Evolutionary conservation across 2,797 vertebrate species (phyloP).

Genomic region (Iguana delicatissima): DNA sequence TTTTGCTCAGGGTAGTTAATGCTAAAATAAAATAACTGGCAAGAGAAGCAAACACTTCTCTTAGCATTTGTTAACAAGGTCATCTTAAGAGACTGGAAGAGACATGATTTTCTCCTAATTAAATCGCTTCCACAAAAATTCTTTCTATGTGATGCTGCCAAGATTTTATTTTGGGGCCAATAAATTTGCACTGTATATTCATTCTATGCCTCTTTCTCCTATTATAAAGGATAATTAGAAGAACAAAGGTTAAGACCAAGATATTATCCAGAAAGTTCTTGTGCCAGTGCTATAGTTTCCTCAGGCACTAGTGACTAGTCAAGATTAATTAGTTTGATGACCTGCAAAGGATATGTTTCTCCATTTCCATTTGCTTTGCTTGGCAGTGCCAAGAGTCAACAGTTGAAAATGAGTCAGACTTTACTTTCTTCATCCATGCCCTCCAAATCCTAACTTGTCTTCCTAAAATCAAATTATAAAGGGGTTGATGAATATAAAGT

Average conservation of each 20-base stretch:
- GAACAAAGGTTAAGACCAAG: conserved; percentile 31
- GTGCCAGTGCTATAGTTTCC: background rate
- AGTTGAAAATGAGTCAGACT: conserved; percentile 3
- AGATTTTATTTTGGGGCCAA: conserved; percentile 13
- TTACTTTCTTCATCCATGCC: background rate
- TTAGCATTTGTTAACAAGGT: conserved; percentile 10
- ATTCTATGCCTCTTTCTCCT: background rate
- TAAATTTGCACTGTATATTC: conserved; percentile 16
- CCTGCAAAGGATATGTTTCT: conserved; percentile 31
- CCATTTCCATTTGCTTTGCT: background rate
- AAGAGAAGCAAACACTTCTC: background rate
- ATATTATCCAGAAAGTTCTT: conserved; percentile 27
- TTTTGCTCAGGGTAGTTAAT: background rate
- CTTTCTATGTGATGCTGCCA: background rate
- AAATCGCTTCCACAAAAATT: background rate
- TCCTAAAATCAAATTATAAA: background rate
- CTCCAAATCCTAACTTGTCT: background rate
- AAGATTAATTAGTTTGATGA: conserved; percentile 35
- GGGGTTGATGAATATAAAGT: background rate
- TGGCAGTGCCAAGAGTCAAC: conserved; percentile 25
- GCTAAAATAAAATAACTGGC: background rate
- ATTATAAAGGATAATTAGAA: conserved; percentile 23
- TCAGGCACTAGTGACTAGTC: conserved; percentile 30
- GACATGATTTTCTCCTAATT: background rate
- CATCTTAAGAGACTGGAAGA: conserved; percentile 12